phyloP scores from a whole-genome alignment of 2,888 invertebrate species.

The Serripes groenlandicus region DNA sequence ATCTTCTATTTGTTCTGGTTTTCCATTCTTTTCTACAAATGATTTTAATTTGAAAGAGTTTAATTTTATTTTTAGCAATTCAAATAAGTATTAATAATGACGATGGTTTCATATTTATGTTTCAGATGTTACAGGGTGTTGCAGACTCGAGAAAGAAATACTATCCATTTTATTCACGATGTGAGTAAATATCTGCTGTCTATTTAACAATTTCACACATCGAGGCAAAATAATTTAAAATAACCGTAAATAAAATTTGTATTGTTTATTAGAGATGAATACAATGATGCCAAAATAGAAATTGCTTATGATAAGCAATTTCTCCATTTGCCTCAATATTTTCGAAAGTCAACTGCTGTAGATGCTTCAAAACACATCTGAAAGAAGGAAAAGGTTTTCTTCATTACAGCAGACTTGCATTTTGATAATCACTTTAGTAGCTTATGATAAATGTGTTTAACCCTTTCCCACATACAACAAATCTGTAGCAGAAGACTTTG shows the following conservation, averaged over 20 bases:
- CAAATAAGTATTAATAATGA: background rate
- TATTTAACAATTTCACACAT: background rate
- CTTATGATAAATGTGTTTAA: no score
- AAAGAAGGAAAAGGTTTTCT: no score
- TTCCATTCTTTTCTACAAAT: background rate
- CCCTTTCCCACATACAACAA: no score
- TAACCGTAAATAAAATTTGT: background rate
- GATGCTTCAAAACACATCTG: no score
- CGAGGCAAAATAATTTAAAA: background rate
- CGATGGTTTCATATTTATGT: conserved; percentile 17
- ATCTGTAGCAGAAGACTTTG: no score
- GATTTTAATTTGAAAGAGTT: background rate
- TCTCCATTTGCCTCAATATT: background rate
- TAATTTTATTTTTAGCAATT: background rate
- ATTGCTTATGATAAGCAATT: background rate
- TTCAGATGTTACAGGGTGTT: conserved; percentile 81
- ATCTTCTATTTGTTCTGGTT: background rate
- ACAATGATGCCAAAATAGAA: background rate
- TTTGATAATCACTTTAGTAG: no score
- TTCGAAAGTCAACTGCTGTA: background rate
- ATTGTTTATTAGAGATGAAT: background rate
- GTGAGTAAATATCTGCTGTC: conserved; percentile 70
- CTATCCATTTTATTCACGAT: conserved; percentile 77
- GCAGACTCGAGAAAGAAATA: conserved; percentile 77
- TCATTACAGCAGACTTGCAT: no score